Percentiles rank a stretch among this genome's conserved stretches.
phyloP scores from a whole-genome alignment of 2,797 vertebrate species.

The Potorous gilbertii region DNA sequence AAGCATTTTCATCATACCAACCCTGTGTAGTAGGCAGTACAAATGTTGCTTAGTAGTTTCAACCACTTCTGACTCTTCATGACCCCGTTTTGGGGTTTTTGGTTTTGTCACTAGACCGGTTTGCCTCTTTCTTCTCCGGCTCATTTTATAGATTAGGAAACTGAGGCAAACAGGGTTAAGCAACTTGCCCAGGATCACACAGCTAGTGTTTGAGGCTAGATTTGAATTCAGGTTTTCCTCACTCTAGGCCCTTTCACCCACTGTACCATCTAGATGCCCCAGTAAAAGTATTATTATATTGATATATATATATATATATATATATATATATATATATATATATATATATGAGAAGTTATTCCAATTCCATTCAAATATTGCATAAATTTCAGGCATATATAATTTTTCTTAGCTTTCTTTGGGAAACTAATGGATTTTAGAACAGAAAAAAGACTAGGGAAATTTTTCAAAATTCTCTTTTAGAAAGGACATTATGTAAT shows the following conservation, averaged over 20 bases:
- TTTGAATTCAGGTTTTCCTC: background rate
- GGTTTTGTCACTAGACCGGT: background rate
- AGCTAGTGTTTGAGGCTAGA: background rate
- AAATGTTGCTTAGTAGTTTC: background rate
- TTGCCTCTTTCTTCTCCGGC: background rate
- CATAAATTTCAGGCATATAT: conserved; percentile 14
- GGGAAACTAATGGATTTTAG: background rate
- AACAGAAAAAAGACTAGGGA: background rate
- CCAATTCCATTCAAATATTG: background rate
- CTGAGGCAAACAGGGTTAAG: background rate
- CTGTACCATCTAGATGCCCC: background rate
- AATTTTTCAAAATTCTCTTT: background rate
- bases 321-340: background rate
- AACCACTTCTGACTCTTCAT: background rate
- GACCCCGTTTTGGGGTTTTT: background rate
- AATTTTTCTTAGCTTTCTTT: background rate
- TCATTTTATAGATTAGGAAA: background rate
- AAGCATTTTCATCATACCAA: background rate
- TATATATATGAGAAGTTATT: background rate
- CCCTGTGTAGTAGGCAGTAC: background rate
- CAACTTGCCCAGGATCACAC: background rate
- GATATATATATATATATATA: background rate
- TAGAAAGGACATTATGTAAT: conserved; percentile 6
- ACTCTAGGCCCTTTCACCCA: background rate
- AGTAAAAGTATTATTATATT: background rate